Evolutionary conservation across 2,888 invertebrate species (phyloP), one percentile per base, ranked within the genome.

Genomic region (Isotomurus palustris): DNA sequence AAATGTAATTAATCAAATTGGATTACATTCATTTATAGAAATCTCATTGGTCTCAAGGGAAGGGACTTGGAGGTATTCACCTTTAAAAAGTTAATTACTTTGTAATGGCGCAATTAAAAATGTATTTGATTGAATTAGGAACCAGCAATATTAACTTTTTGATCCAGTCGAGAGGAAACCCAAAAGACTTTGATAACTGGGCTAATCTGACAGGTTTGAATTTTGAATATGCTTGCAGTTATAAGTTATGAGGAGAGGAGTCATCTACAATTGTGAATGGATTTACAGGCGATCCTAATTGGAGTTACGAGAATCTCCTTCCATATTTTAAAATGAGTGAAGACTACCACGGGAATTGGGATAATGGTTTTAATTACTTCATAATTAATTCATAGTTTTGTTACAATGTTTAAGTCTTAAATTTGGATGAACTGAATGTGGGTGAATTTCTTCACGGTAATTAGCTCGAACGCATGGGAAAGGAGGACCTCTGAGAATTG

Each of bases 21-120:
- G 35, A 19, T 21, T 38, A 32, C 17, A 43, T 24, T 35, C 41
- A 48, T 40, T 32, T 12, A 24, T 44, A 63, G 66, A 60, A 62
- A 58, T 62, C 62, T 25, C 65, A 66, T 28, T 66, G 65, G 65
- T 62, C 62, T 22, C 65, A 66, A 58, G 65, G 65, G 22, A 62
- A 60, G 45, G 65, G 65, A 19, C 53, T 66, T 24, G 65, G 65
- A 49, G 63, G 63, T 59, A 28, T n/a, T 6, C 10, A 51, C 12
- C 8, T 27, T 12, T 19, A 2, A 29, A 28, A 47, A 10, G 17
- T 48, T 48, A n/a, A 48, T 22, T 19, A 41, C 27, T 41, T 29
- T 12, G n/a, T n/a, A 21, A 3, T 47, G 5, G 8, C 38, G 6
- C 27, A 35, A 47, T 27, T n/a, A 36, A 12, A 40, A 24, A 32